phyloP scores from a whole-genome alignment of 1,140 invertebrate genomes.

The Steinernema feltiae region DNA sequence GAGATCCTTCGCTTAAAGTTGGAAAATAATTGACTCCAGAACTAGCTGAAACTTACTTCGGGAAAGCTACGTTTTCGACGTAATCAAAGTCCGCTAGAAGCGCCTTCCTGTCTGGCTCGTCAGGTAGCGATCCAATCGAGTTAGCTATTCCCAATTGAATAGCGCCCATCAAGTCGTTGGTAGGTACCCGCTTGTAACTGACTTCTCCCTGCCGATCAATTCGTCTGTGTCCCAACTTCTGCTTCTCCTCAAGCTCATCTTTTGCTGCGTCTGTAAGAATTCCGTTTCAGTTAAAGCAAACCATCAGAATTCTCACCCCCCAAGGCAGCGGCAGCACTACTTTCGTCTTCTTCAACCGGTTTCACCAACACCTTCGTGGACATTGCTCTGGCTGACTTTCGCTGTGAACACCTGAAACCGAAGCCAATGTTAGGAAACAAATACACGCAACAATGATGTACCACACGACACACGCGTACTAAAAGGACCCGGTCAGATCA shows the following conservation, averaged over 20 bases:
- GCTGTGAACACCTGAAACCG: neutral
- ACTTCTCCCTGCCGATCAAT: slow-evolving; percentile 56
- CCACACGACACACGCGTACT: neutral
- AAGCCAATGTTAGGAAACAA: neutral
- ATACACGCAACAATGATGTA: neutral
- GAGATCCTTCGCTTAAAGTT: slow-evolving; percentile 63
- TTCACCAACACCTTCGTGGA: neutral
- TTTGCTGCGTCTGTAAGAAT: neutral
- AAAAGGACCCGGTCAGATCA: neutral
- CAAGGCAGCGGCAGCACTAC: neutral
- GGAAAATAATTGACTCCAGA: slow-evolving; percentile 61
- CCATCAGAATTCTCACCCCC: too few species aligned
- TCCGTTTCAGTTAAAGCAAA: neutral
- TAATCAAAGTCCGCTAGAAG: slow-evolving; percentile 99
- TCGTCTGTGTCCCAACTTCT: slow-evolving; percentile 54
- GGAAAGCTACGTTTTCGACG: slow-evolving; percentile 93
- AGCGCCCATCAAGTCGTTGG: slow-evolving; percentile 63
- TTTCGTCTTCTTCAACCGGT: neutral
- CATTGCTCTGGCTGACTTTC: neutral
- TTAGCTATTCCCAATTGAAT: slow-evolving; percentile 92
- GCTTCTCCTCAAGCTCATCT: slow-evolving; percentile 43
- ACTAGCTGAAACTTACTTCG: slow-evolving; percentile 71
- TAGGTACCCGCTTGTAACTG: slow-evolving; percentile 55
- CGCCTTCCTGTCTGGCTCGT: slow-evolving; percentile 91
- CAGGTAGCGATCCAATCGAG: slow-evolving; percentile 88